A percentile compares a stretch with the other conserved stretches of the same genome.
phyloP scores from a whole-genome alignment of 2,113 vertebrate species.

The Corythaixoides concolor region DNA sequence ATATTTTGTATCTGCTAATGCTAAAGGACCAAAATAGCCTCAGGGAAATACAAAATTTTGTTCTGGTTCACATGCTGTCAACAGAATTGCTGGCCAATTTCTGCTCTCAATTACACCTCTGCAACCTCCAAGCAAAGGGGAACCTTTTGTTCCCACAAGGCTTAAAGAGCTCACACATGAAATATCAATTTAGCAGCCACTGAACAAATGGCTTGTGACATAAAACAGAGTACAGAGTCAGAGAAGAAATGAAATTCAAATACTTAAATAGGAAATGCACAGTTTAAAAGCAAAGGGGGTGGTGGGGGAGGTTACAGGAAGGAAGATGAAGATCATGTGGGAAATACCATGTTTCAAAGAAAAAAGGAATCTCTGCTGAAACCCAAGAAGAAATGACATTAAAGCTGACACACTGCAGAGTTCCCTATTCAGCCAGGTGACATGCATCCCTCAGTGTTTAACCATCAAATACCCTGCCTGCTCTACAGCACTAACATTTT shows the following conservation, averaged over 20 bases:
- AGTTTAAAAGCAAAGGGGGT: background rate
- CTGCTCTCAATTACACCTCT: conserved; percentile 63
- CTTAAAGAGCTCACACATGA: conserved; percentile 44
- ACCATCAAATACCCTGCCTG: background rate
- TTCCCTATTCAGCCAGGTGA: background rate
- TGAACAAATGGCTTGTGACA: conserved; percentile 45
- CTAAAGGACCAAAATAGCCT: conserved; percentile 40
- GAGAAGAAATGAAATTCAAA: conserved; percentile 46
- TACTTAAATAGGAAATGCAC: background rate
- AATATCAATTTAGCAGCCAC: conserved; percentile 39
- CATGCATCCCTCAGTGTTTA: background rate
- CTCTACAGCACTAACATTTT: background rate
- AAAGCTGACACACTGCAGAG: background rate
- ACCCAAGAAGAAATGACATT: background rate
- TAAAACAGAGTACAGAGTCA: conserved; percentile 41
- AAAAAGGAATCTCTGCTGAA: conserved; percentile 26
- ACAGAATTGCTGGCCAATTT: conserved; percentile 56
- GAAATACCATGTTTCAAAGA: conserved; percentile 19
- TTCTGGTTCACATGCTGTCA: conserved; percentile 54
- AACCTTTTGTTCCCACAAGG: conserved; percentile 56
- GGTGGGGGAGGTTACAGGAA: background rate
- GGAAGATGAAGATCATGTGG: conserved; percentile 6
- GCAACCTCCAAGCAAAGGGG: conserved; percentile 31
- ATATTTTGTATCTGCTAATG: conserved; percentile 23
- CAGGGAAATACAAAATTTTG: conserved; percentile 44